These are phyloP conservation scores for Xiphophorus hellerii DNA, from an alignment of 2,113 vertebrate species.

Conservation along the genomic window DNA sequence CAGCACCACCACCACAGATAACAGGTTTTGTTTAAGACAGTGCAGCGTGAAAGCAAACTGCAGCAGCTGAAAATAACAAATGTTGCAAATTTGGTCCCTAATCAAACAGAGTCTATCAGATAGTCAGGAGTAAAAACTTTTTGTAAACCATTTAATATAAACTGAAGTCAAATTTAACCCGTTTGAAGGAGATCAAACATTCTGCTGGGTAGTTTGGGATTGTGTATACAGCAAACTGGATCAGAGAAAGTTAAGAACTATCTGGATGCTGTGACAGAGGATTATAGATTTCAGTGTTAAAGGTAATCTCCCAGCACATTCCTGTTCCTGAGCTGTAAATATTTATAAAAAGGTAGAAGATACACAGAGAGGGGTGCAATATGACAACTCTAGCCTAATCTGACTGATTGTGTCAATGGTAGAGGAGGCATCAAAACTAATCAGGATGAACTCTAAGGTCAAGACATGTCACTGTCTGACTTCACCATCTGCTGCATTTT, in stretches of 20 bases:
- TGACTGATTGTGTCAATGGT: neutral
- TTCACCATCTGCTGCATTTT: neutral
- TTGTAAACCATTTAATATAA: no score
- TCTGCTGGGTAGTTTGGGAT: no score
- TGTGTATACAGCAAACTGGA: neutral
- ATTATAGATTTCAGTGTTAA: neutral
- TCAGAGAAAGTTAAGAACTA: neutral
- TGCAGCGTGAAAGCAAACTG: no score
- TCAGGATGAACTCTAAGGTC: neutral
- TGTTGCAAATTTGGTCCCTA: no score
- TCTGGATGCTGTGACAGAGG: neutral
- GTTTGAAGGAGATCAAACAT: no score
- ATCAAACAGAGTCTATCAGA: no score
- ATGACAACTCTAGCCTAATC: neutral
- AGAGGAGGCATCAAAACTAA: neutral
- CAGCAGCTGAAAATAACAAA: no score
- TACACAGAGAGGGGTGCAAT: neutral
- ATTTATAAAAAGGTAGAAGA: neutral
- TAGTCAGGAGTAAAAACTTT: no score
- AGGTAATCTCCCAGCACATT: neutral
- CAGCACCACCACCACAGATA: no score
- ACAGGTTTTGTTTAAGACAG: no score
- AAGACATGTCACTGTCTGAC: neutral
- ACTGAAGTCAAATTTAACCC: no score
- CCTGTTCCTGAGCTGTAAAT: neutral